Evolutionary conservation across 2,113 vertebrate species (phyloP), one percentile per base, ranked within the genome.

Genomic region (Cololabis saira): DNA sequence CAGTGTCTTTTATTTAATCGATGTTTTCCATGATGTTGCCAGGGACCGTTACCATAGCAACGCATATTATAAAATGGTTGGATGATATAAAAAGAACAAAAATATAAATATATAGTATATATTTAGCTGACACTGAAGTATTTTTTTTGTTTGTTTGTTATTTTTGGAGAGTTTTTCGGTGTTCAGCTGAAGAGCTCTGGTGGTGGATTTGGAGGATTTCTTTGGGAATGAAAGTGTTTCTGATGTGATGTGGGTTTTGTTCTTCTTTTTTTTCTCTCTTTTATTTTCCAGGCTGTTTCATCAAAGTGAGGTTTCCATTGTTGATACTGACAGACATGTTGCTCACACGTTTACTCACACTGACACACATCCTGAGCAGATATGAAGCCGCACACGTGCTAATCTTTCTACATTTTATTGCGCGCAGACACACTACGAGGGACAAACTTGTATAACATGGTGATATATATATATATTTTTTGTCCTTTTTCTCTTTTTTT

Each of bases 71-170:
- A 79, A 71, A 55, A 78, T 77, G 65, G 76, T 83, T 78, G 73
- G 6, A 37, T 37, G 33, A 69, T 81, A 73, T 80, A 65, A 82
- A n/a, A 77, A 81, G 78, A 84, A 87, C 79, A 84, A 86, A 87
- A 84, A 74, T 89, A 89, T 88, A 90, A 83, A 90, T 88, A 88
- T 86, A 88, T 86, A 89, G 81, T 85, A 88, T 89, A 88, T 91
- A 89, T 88, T 90, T 82, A 84, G 79, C 72, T 87, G 82, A 89
- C 80, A 79, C 76, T 83, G 80, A 86, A 83, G 78, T 89, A 82
- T 80, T 76, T 43, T 37, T 37, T 66, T 54, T 74, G 50, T 5
- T 56, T 63, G 27, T 51, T 13, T 49, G 61, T 52, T 45, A 8
- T 71, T 71, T 59, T 81, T 75, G 78, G 49, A 78, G 77, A 61